Base-by-base conservation (phyloP, 2,888 invertebrate species). In the Polymixis flavicincta region DNA sequence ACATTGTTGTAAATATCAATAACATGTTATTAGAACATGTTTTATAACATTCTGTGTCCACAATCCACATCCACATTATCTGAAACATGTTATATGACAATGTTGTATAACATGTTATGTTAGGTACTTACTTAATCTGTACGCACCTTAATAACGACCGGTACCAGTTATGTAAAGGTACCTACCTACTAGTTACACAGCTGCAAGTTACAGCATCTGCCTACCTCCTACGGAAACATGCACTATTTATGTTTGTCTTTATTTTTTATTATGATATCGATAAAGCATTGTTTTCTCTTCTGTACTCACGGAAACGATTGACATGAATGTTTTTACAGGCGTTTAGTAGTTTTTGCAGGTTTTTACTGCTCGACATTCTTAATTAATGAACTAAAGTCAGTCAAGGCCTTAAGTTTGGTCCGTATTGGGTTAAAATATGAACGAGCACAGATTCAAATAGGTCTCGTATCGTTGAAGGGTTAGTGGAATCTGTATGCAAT, bases 401-500 rank as follows among this genome's bases (percentile, higher is more conserved):
- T 79, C 71, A 76, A 76, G 67, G 77, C n/a, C 55, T 32, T 13
- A 22, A 42, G 42, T 66, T 68, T 19, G 78, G 45, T 79, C 70
- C 71, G 79, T 52, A 48, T 55, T 55, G 9, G 7, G 25, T 48
- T 25, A 22, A 25, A 45, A 25, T 72, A 13, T 52, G 22, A 45
- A 28, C 60, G 17, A 32, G 28, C 28, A 28, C 14, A 22, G 60
- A 14, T 59, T 57, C 19, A 0, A 25, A 61, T 42, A n/a, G 22
- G 13, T 42, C 37, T 37, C 32, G 32, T 32, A 32, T 32, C 32
- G 32, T 32, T 32, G 32, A 32, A 32, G 32, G 32, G 2, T 32
- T 32, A n/a, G n/a, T n/a, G n/a, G n/a, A n/a, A 32, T 4, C 32
- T 32, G 32, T 32, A 32, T 4, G 32, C 32, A 2, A 32, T 32